Percentiles rank a stretch among this genome's conserved stretches.
Conservation (phyloP, 2,797 vertebrate genomes). For the Cichlasoma orientale region DNA sequence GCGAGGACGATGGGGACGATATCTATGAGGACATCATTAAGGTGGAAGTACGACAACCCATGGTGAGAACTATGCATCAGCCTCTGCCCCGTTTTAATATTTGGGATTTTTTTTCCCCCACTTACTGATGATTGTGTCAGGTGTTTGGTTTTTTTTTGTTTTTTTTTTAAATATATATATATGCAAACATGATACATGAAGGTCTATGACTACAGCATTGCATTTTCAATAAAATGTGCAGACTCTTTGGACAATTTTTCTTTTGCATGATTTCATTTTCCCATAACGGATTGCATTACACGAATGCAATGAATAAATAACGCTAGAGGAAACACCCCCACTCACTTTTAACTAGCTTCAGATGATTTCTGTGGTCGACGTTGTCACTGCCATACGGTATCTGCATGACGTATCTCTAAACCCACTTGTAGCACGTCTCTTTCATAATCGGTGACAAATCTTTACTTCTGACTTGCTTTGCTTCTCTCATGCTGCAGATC, state of each 20-base stretch:
- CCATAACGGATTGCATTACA: neutral
- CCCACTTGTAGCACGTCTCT: constrained; percentile 1
- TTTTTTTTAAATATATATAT: neutral
- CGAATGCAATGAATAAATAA: constrained; percentile 2
- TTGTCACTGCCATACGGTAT: neutral
- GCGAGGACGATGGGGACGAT: constrained; percentile 95
- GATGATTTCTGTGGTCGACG: neutral
- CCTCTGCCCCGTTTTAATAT: neutral
- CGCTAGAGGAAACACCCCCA: constrained; percentile 1
- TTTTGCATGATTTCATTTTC: constrained; percentile 6
- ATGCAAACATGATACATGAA: neutral
- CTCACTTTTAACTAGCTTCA: neutral
- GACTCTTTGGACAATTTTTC: neutral
- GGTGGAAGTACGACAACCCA: constrained; percentile 98
- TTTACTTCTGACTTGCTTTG: constrained; percentile 74
- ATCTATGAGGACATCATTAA: constrained; percentile 99
- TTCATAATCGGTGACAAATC: constrained; percentile 34
- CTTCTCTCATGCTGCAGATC: constrained; percentile 91
- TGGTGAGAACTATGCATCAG: constrained; percentile 82
- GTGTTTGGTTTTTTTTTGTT: neutral
- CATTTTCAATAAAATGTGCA: neutral
- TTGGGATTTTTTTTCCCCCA: neutral
- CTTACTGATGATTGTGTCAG: neutral
- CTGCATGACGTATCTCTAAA: constrained; percentile 23
- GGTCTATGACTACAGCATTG: neutral